Percentiles rank a stretch among this genome's conserved stretches.
These are phyloP conservation scores for Drosophila leonis DNA, from an alignment of 2,888 invertebrate genomes.

Conservation along the genomic window DNA sequence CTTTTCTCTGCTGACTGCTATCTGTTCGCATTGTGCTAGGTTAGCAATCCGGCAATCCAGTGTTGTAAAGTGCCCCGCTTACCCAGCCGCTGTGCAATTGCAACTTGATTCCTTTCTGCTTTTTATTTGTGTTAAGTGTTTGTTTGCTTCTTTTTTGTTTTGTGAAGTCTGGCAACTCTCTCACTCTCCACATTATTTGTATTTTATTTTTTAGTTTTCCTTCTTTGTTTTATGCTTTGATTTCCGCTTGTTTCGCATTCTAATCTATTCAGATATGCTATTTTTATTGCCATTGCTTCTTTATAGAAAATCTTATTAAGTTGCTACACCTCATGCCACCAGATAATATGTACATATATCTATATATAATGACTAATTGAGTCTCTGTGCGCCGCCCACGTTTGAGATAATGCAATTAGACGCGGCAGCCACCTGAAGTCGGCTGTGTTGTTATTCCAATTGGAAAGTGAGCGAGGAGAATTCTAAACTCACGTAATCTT, in stretches of 20 bases:
- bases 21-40: constrained; percentile 37
- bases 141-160: background rate
- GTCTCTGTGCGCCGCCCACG: constrained; percentile 50
- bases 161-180: background rate
- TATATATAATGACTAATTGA: constrained; percentile 53
- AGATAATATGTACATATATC: constrained; percentile 42
- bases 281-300: constrained; percentile 30
- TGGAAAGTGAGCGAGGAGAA: constrained; percentile 10
- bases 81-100: background rate
- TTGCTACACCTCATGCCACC: constrained; percentile 9
- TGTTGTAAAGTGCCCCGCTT: constrained; percentile 13
- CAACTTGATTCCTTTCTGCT: background rate
- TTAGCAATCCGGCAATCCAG: constrained; percentile 25
- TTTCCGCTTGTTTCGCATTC: constrained; percentile 45
- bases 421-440: constrained; percentile 37
- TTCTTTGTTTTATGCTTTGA: constrained; percentile 13
- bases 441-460: constrained; percentile 33
- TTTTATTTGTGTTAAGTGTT: constrained; percentile 10
- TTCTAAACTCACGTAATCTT: constrained; percentile 39
- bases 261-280: constrained; percentile 60
- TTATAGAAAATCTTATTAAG: constrained; percentile 48
- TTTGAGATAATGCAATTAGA: constrained; percentile 71
- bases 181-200: background rate
- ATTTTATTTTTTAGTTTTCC: background rate
- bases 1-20: background rate